Percentiles rank a stretch among this genome's conserved stretches.
Conservation (phyloP, 2,888 invertebrate species). For the Embidobia sp. region DNA sequence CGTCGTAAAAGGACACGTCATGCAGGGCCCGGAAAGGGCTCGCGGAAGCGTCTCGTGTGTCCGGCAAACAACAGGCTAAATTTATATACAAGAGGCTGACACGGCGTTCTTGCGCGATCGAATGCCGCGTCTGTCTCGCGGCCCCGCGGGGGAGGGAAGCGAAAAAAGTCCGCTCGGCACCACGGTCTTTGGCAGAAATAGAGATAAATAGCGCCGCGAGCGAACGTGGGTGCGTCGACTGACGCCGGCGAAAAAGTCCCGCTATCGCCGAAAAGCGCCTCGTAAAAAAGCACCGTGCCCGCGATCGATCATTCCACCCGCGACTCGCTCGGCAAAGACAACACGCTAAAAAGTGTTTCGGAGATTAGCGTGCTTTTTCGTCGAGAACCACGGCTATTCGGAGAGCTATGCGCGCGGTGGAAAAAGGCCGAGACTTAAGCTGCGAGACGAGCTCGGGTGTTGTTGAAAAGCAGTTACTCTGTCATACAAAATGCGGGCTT, state of each 20-base stretch:
- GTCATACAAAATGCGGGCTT: too few species aligned
- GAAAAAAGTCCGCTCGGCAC: conserved; percentile 76
- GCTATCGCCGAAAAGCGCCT: conserved; percentile 28
- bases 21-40: conserved; percentile 53
- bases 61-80: conserved; percentile 69
- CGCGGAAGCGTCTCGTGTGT: conserved; percentile 62
- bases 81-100: conserved; percentile 73
- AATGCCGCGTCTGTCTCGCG: too few species aligned
- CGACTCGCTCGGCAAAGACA: conserved; percentile 13
- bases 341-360: conserved; percentile 14
- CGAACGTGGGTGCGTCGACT: conserved; percentile 77
- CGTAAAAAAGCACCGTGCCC: conserved; percentile 22
- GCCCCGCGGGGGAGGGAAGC: too few species aligned
- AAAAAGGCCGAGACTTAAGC: too few species aligned
- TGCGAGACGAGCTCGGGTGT: too few species aligned
- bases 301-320: conserved; percentile 43
- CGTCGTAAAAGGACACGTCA: conserved; percentile 61
- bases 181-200: conserved; percentile 75
- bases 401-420: neutral
- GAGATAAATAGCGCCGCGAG: conserved; percentile 74
- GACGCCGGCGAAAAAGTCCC: conserved; percentile 74
- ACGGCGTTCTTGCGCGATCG: conserved; percentile 61
- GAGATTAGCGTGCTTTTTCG: conserved; percentile 27
- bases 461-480: too few species aligned
- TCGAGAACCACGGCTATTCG: conserved; percentile 2